Conservation (phyloP, 2,888 invertebrate species). For the Cerastis rubricosa region DNA sequence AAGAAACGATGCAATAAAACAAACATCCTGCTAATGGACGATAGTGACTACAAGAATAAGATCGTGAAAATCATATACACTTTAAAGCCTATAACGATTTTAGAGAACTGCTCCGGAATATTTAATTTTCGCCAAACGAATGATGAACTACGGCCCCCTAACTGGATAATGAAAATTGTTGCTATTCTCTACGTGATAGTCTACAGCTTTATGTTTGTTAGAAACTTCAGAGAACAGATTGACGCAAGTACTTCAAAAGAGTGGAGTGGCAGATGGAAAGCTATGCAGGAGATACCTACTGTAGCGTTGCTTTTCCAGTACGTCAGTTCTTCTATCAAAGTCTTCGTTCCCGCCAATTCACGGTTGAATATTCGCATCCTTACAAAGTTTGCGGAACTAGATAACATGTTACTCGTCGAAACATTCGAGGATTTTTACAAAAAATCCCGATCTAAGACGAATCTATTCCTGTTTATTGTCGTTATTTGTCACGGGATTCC, state of each 20-base stretch:
- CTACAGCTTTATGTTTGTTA: slow-evolving; percentile 7
- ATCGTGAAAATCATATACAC: slow-evolving; percentile 25
- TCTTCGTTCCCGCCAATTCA: slow-evolving; percentile 65
- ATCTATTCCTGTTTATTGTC: slow-evolving; percentile 56
- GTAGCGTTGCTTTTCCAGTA: slow-evolving; percentile 70
- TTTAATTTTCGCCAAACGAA: slow-evolving; percentile 27
- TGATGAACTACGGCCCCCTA: slow-evolving; percentile 26
- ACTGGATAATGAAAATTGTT: slow-evolving; percentile 34
- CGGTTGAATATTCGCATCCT: slow-evolving; percentile 67
- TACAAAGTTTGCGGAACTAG: slow-evolving; percentile 69
- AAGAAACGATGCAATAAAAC: slow-evolving; percentile 8
- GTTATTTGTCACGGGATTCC: slow-evolving; percentile 55
- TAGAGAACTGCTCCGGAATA: slow-evolving; percentile 29
- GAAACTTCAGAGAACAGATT: neutral
- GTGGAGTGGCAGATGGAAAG: slow-evolving; percentile 5
- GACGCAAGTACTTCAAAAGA: neutral
- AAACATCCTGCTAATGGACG: slow-evolving; percentile 4
- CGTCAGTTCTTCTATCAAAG: slow-evolving; percentile 63
- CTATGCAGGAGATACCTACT: slow-evolving; percentile 63
- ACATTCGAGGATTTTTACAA: slow-evolving; percentile 67
- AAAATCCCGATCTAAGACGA: slow-evolving; percentile 59
- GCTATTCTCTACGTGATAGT: slow-evolving; percentile 6
- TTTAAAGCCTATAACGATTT: slow-evolving; percentile 34
- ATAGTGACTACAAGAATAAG: slow-evolving; percentile 6
- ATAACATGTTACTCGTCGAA: slow-evolving; percentile 66